Base-by-base conservation (phyloP, 2,797 vertebrate genomes). In the Muraenolepis orangiensis region DNA sequence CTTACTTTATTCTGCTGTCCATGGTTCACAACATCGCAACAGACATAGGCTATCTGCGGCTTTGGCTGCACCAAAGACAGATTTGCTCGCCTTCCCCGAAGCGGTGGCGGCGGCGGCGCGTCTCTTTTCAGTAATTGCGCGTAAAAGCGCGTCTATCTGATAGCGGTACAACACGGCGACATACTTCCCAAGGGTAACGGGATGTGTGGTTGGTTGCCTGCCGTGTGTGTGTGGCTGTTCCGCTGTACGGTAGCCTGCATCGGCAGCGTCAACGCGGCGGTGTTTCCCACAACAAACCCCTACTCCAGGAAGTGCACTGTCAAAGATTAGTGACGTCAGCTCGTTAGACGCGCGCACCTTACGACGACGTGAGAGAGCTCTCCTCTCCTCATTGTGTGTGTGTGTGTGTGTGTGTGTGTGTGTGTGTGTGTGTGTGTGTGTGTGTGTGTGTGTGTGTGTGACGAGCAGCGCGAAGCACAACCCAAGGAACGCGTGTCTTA, bases 1-100 rank as follows among this genome's bases (percentile, higher is more conserved):
- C 95, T 95, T 94, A 96, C 96, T 95, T 96, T 92, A 95, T 93
- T 91, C 96, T 94, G 95, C 95, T 91, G 93, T 96, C 96, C 96
- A 98, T 98, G 94, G 87, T 93, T 91, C 84, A 95, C 91, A 90
- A 87, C 96, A 97, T 97, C 93, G 93, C 95, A 93, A 89, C 93
- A 89, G 91, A n/a, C 84, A 87, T 87, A 72, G 75, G 85, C 87
- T 81, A 88, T 84, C 86, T 77, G 89, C 83, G 85, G 86, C 88
- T 86, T 78, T 76, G 66, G 76, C n/a, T n/a, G 83, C 80, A 81
- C 86, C 86, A 78, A 83, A 72, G 73, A 71, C 76, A 40, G 72
- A 73, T 70, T 69, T 14, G 1, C 78, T 78, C 81, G 80, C 80
- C 71, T 69, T 73, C 32, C 36, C n/a, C n/a, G n/a, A n/a, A n/a